A percentile compares a stretch with the other conserved stretches of the same genome.
Evolutionary conservation across 2,797 vertebrate species (phyloP).

Genomic region (Aratinga solstitialis): DNA sequence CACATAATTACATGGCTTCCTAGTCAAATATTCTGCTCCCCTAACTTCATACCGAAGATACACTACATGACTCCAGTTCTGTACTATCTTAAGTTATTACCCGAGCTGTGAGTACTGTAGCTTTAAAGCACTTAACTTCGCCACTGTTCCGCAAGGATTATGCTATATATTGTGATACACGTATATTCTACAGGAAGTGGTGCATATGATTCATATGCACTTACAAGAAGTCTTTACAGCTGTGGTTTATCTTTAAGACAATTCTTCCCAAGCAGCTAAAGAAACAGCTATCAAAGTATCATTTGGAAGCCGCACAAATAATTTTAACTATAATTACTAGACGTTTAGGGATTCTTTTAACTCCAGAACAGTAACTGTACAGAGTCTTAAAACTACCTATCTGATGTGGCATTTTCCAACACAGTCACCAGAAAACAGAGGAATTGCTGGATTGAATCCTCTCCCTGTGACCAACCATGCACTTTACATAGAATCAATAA

Average conservation of each 20-base stretch:
- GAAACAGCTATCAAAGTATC: background rate
- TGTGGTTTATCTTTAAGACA: background rate
- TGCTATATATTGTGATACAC: background rate
- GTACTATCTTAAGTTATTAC: background rate
- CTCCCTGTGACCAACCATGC: background rate
- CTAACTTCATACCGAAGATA: slow-evolving; percentile 21
- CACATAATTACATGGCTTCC: slow-evolving; percentile 41
- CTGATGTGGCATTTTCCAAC: background rate
- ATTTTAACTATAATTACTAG: background rate
- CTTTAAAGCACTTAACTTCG: background rate
- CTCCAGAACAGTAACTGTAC: background rate
- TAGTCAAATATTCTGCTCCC: slow-evolving; percentile 31
- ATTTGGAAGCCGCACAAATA: background rate
- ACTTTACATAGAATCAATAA: background rate
- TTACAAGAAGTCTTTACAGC: background rate
- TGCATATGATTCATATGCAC: background rate
- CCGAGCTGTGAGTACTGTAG: background rate
- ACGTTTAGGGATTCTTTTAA: background rate
- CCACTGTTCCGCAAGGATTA: background rate
- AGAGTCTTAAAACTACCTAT: background rate
- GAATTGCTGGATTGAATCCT: background rate
- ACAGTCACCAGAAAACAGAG: background rate
- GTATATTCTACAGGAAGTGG: background rate
- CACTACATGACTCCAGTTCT: background rate
- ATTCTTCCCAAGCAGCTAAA: background rate